phyloP scores from a whole-genome alignment of 2,888 invertebrate species.

The Synanthedon vespiformis region DNA sequence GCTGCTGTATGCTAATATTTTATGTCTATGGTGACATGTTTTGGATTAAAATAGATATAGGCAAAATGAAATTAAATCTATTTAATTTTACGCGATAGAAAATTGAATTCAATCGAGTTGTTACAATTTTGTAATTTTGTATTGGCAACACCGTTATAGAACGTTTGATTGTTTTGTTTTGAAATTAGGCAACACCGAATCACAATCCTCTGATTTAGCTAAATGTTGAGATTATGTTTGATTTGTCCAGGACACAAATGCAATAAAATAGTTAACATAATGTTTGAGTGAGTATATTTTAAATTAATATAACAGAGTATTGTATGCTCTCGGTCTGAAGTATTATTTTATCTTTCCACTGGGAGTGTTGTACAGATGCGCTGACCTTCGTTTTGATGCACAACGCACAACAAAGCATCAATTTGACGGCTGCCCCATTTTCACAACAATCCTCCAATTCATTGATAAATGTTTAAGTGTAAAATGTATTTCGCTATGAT shows the following conservation, averaged over 20 bases:
- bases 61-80: too few species aligned
- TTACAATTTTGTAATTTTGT: too few species aligned
- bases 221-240: slow-evolving; percentile 65
- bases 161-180: too few species aligned
- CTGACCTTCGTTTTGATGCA: slow-evolving; percentile 72
- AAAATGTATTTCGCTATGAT: slow-evolving; percentile 22
- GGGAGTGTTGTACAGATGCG: slow-evolving; percentile 68
- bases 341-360: slow-evolving; percentile 28
- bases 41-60: too few species aligned
- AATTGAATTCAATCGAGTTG: too few species aligned
- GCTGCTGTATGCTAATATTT: too few species aligned
- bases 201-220: slow-evolving; percentile 53
- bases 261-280: slow-evolving; percentile 46
- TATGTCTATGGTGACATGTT: too few species aligned
- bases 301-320: slow-evolving; percentile 23
- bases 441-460: slow-evolving; percentile 62
- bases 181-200: slow-evolving; percentile 38
- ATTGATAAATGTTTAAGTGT: slow-evolving; percentile 30
- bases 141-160: too few species aligned
- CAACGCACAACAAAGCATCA: slow-evolving; percentile 73
- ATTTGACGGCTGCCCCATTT: slow-evolving; percentile 72
- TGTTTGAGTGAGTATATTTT: slow-evolving; percentile 63
- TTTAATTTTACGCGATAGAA: too few species aligned
- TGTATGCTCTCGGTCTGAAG: slow-evolving; percentile 16
- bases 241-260: slow-evolving; percentile 52